Base-by-base conservation (phyloP, 1,140 invertebrate genomes). In the Bactericera cockerelli region DNA sequence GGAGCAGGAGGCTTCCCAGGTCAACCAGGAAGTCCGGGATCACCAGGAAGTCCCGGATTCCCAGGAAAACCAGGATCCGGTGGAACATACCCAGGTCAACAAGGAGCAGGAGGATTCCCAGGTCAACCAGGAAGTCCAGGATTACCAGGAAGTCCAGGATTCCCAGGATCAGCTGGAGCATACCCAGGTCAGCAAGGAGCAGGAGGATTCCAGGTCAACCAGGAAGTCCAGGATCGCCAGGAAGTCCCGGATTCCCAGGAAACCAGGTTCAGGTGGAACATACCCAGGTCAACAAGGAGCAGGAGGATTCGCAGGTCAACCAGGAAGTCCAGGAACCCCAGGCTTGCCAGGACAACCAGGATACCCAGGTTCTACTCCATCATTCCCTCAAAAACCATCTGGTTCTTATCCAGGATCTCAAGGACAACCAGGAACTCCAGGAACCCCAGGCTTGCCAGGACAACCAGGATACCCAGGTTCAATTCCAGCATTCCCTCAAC, bases 11-110 rank as follows among this genome's bases (percentile, higher is more conserved):
- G 26, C 14, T 28, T 10, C 25, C 26, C 56, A 33, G 56, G 69
- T 62, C 65, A 66, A 67, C 58, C 65, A 65, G 61, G 68, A 59
- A 42, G 59, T 65, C 56, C 70, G 64, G 67, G 70, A 63, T 64
- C 60, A 10, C 26, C 26, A 57, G 33, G 56, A 57, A 24, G 14
- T 1, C 26, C 26, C 16, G 33, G 26, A 6, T 28, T 19, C 8
- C 21, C 56, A 19, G 19, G 21, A 16, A 31, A 57, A 14, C 56
- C 56, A 57, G 19, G 25, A 26, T 57, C 56, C 19, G n/a, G 2
- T 14, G 16, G 26, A 2, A 13, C 24, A n/a, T 57, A 57, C 25
- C 56, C 56, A 26, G 33, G 55, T 56, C 55, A 56, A 2, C n/a
- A n/a, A n/a, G 54, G 16, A 26, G 28, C 54, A 1, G n/a, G 24